Base-by-base conservation (phyloP, 2,113 vertebrate species). In the Scartelaos histophorus region DNA sequence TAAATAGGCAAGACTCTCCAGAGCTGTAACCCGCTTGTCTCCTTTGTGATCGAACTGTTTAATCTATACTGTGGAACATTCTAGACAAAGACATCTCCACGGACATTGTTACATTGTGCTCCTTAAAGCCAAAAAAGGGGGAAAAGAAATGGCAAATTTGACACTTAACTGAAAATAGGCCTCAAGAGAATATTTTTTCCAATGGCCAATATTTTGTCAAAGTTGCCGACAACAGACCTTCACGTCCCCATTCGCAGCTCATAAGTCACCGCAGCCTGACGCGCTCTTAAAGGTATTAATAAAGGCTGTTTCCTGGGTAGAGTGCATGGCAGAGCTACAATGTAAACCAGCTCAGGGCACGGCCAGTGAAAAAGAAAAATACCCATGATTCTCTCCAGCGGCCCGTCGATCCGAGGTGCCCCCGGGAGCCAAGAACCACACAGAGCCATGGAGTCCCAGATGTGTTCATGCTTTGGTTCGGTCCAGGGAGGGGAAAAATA, bases 151-250 rank as follows among this genome's bases (percentile, higher is more conserved):
- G 38, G 49, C 49, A 51, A 56, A 56, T 11, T 56, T n/a, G 9
- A 56, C 17, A 61, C 25, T 15, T 61, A 5, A 19, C 15, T 34
- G 15, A 34, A 7, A 25, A 34, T 5, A 61, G 58, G 58, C 13
- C 58, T 17, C 58, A 1, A 34, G 58, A 34, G 58, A 34, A 25
- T 9, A 34, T 6, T 61, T 61, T 25, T 61, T 61, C n/a, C 15
- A 61, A 61, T 61, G 24, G 24, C 25, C 58, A 25, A 24, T 73
- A 87, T 88, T 88, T 84, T 76, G 74, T 64, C 84, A 82, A 88
- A 85, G 76, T 75, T 78, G 87, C 82, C 73, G 84, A 93, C 91
- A 92, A 88, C 82, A 81, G 89, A 76, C 77, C 85, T 90, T 93
- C 91, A 93, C 89, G 84, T 85, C 7, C 78, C 77, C 71, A 83